Percentiles rank a stretch among this genome's conserved stretches.
Conservation (phyloP, 92 coral and sea anemone species). For the Zoanthus gigantus region DNA sequence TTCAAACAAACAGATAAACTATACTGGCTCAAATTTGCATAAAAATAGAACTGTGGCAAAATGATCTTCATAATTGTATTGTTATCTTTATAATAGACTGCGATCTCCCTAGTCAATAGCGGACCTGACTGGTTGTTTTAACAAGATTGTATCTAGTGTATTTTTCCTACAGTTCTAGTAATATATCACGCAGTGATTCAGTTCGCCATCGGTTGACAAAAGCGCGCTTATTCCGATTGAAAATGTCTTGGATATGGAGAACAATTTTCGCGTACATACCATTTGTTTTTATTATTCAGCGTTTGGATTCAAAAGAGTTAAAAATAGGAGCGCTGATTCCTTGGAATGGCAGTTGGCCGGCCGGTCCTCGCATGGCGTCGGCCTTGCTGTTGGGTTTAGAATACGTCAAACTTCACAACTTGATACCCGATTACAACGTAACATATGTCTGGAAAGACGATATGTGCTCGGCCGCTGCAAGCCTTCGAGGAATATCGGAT, state of each 20-base stretch:
- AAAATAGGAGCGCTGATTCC: constrained; percentile 79
- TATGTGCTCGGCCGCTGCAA: constrained; percentile 66
- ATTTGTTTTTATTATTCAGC: not conserved
- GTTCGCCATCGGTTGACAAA: not conserved
- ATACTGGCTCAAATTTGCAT: constrained; percentile 13
- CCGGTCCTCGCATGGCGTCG: constrained; percentile 75
- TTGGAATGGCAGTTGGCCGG: constrained; percentile 85
- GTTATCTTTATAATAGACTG: not conserved
- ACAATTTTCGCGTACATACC: not conserved
- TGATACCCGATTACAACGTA: constrained; percentile 67
- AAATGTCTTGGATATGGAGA: constrained; percentile 1
- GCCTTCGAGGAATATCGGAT: constrained; percentile 69
- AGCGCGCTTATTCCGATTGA: not conserved
- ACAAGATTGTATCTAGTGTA: not conserved
- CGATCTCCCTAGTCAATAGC: not conserved
- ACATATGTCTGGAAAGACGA: constrained; percentile 76
- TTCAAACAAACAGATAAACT: not conserved
- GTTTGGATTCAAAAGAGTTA: constrained; percentile 39
- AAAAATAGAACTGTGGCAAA: constrained; percentile 1
- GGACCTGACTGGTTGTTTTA: constrained; percentile 18
- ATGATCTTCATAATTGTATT: not conserved
- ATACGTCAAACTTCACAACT: constrained; percentile 28
- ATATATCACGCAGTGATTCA: not conserved
- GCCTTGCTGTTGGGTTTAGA: constrained; percentile 77
- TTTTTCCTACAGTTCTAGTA: not conserved